Evolutionary conservation across 2,888 invertebrate species (phyloP).

Genomic region (Cerastis leucographa): DNA sequence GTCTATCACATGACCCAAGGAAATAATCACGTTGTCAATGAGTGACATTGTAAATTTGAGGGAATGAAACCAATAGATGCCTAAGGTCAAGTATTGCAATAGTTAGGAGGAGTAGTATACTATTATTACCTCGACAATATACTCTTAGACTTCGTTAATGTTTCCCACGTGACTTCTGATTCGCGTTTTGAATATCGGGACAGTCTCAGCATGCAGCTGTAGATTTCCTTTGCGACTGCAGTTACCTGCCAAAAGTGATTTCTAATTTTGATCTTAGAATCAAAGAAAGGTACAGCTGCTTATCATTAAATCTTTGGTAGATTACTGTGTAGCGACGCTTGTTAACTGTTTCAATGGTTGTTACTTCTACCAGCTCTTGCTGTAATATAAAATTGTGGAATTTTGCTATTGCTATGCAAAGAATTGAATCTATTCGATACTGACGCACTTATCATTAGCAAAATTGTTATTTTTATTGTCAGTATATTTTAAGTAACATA

Average conservation of each 20-base stretch:
- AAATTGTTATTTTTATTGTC: not conserved
- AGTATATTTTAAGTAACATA: conserved; percentile 19
- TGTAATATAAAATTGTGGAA: not conserved
- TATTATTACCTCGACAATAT: conserved; percentile 25
- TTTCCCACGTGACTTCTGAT: conserved; percentile 32
- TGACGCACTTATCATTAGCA: not conserved
- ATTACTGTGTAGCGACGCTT: not conserved
- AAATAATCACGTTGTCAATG: conserved; percentile 48
- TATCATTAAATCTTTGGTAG: not conserved
- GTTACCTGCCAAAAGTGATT: conserved; percentile 42
- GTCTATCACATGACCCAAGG: conserved; percentile 38
- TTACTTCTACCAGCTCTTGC: not conserved
- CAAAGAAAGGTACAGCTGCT: conserved; percentile 16
- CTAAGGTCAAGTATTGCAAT: conserved; percentile 48
- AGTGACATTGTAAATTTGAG: conserved; percentile 54
- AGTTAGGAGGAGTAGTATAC: conserved; percentile 27
- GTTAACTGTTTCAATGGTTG: not conserved
- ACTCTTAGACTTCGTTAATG: conserved; percentile 19
- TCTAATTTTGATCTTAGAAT: conserved; percentile 47
- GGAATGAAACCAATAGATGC: conserved; percentile 54
- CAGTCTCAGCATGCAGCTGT: conserved; percentile 4
- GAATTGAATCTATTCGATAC: not conserved
- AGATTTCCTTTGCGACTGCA: conserved; percentile 34
- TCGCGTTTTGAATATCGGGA: conserved; percentile 15
- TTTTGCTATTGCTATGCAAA: not conserved